These are phyloP conservation scores for Agelastica alni DNA, from an alignment of 2,888 invertebrate genomes.

Conservation along the genomic window DNA sequence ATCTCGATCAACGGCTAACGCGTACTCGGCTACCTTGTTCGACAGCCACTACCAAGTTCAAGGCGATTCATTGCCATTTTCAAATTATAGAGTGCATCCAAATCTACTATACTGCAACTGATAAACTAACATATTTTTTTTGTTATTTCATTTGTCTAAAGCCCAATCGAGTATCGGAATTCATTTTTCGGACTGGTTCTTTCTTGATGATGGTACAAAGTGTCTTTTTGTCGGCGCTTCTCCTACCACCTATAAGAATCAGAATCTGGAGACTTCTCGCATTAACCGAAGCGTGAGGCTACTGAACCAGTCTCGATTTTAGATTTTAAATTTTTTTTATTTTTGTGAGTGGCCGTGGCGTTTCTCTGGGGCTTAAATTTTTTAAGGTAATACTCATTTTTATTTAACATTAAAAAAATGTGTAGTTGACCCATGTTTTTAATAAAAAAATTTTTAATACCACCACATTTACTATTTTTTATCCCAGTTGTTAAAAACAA, in stretches of 20 bases:
- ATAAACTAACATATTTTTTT: constrained; percentile 6
- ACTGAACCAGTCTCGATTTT: constrained; percentile 27
- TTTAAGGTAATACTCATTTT: constrained; percentile 4
- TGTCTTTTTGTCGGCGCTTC: constrained; percentile 30
- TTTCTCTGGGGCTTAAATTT: neutral
- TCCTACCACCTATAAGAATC: constrained; percentile 43
- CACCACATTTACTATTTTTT: too few relatives aligned
- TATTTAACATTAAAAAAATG: too few relatives aligned
- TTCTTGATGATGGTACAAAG: constrained; percentile 20
- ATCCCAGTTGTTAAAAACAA: too few relatives aligned
- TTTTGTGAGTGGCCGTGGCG: constrained; percentile 4
- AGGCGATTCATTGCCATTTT: constrained; percentile 51
- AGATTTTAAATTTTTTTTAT: constrained; percentile 5
- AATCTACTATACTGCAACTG: constrained; percentile 21
- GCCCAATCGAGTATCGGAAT: constrained; percentile 20
- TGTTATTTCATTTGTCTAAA: constrained; percentile 15
- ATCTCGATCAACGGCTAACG: neutral
- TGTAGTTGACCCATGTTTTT: too few relatives aligned
- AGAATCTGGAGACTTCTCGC: constrained; percentile 39
- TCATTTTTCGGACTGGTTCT: constrained; percentile 33
- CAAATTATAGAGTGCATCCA: constrained; percentile 30
- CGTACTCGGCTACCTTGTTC: constrained; percentile 6
- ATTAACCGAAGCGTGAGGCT: constrained; percentile 39
- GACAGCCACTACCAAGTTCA: constrained; percentile 45
- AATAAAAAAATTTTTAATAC: too few relatives aligned